Evolutionary conservation across 2,797 vertebrate genomes (phyloP), one percentile per base, ranked within the genome.

Genomic region (Allochrocebus solatus): DNA sequence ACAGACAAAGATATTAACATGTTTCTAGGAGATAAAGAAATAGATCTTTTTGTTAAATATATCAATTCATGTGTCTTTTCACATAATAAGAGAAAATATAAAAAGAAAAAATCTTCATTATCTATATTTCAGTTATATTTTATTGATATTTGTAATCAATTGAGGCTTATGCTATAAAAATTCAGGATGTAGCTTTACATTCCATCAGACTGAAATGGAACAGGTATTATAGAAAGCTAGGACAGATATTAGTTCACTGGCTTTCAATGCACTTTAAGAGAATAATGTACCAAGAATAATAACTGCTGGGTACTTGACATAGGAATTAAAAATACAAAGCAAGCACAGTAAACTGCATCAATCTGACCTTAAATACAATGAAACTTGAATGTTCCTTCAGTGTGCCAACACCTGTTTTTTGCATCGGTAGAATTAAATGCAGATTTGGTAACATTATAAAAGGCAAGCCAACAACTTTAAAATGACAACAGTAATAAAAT

Each of bases 381-480:
- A 92, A 95, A 90, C 11, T 43, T 92, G 55, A 46, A 39, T 92
- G 16, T 21, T 96, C 91, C 48, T 82, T 88, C 87, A 74, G 28
- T 78, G 55, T 75, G 41, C 5, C 3, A 8, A 76, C 50, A 81
- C n/a, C 4, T 61, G 10, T 28, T 70, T 28, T 96, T 75, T 41
- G 28, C n/a, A 79, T 57, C 7, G 3, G 8, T 50, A 87, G 46
- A 83, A 55, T 92, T 89, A 80, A 93, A 74, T 89, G 81, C 50
- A 84, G n/a, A 53, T 21, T 78, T 24, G 21, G 30, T 86, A n/a
- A 89, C 41, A 74, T 59, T 46, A 53, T 76, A 72, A 82, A 89
- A 19, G 33, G 16, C 30, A 94, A 79, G 10, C 8, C 17, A 79
- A 67, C 81, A 72, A 41, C 11, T 46, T 84, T 19, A 88, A 57